A percentile compares a stretch with the other conserved stretches of the same genome.
phyloP scores from a whole-genome alignment of 2,888 invertebrate species.

The Aleiodes leptofemur region DNA sequence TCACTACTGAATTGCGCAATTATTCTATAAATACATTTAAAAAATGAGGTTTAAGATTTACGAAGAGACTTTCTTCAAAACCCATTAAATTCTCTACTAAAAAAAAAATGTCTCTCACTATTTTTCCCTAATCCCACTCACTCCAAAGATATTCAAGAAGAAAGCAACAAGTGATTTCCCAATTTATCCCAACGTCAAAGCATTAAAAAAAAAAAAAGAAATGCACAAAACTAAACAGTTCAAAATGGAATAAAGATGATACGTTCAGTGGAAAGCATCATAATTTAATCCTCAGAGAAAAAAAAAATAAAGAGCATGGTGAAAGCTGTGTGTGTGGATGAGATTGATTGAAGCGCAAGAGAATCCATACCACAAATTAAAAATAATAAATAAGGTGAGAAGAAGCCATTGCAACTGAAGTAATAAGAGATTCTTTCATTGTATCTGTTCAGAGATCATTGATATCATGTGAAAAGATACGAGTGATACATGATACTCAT shows the following conservation, averaged over 20 bases:
- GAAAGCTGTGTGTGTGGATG: constrained; percentile 26
- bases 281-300: constrained; percentile 16
- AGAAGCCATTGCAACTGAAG: constrained; percentile 13
- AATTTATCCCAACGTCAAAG: not conserved
- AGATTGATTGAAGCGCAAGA: constrained; percentile 27
- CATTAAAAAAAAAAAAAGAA: constrained; percentile 9
- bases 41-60: no score
- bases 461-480: constrained; percentile 33
- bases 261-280: constrained; percentile 27
- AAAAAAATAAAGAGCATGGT: constrained; percentile 19
- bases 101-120: no score
- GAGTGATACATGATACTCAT: constrained; percentile 19
- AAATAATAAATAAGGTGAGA: constrained; percentile 14
- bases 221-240: not conserved
- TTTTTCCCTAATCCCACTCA: no score
- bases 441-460: constrained; percentile 14
- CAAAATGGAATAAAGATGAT: not conserved
- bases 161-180: not conserved
- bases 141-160: no score
- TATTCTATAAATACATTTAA: no score
- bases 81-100: no score
- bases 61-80: no score
- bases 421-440: constrained; percentile 30
- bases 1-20: no score
- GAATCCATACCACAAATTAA: constrained; percentile 21